Base-by-base conservation (phyloP, 53 echinoderm and acorn worm genomes). In the Mesocentrotus franciscanus region DNA sequence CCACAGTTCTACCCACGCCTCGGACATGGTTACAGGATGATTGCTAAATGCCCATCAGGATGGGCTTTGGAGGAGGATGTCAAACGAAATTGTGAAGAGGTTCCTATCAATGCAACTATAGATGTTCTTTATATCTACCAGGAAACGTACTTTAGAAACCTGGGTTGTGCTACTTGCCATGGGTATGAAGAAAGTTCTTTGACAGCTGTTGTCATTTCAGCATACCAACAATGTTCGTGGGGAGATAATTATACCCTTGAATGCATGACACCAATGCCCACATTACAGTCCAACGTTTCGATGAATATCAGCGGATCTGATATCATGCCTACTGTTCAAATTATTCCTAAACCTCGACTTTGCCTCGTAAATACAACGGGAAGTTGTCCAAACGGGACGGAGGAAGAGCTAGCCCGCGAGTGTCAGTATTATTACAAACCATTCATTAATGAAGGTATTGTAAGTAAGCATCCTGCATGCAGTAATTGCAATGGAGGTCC, bases 21-120 rank as follows among this genome's bases (percentile, higher is more conserved):
- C 9, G 5, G n/a, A 16, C 94, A 94, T 81, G 94, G 94, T 10
- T 94, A 94, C 24, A 20, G 94, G 32, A 94, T 94, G 83, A 42
- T 94, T 30, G 11, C 79, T 4, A 61, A 35, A 11, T 94, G 94
- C 35, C 94, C 94, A 8, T 22, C 33, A 5, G 60, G 29, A 16
- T 94, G 94, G 94, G 58, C 58, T 57, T 57, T 26, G 1, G 83
- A 83, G 30, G 91, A 91, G 11, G 94, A 94, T 24, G 57, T 94
- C 60, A 78, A 58, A 78, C 81, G 17, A 8, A 81, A n/a, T 0
- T 94, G 94, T 78, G 94, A 94, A 61, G 42, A 92, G 20, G 61
- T 29, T 22, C 15, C 17, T 35, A 17, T 10, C 20, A 66, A 66
- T 57, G 83, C 27, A 16, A 56, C 83, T n/a, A 15, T 1, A 12